Evolutionary conservation across 2,113 vertebrate genomes (phyloP).

Genomic region (Riparia riparia): DNA sequence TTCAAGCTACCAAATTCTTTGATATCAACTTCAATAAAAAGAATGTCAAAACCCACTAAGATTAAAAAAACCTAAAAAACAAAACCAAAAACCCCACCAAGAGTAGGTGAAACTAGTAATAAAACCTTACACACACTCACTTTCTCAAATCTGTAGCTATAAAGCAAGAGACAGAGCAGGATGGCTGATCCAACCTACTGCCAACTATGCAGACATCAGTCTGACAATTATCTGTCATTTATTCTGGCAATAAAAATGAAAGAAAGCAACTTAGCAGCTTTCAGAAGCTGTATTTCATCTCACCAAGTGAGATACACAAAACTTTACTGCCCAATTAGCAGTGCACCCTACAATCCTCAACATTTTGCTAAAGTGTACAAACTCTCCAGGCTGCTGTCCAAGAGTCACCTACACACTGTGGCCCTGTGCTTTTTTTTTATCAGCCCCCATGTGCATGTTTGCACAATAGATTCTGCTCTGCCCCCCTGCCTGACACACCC

Average conservation of each 20-base stretch:
- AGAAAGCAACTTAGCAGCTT: background rate
- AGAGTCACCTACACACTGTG: background rate
- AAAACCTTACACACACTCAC: background rate
- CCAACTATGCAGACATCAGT: background rate
- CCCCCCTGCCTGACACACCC: background rate
- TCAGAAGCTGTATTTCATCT: background rate
- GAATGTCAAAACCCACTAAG: background rate
- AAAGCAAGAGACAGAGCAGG: background rate
- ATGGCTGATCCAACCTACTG: background rate
- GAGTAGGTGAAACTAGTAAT: background rate
- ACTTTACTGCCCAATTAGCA: background rate
- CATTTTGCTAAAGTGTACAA: background rate
- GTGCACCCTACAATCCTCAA: background rate
- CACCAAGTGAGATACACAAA: rapidly evolving
- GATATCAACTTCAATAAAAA: background rate
- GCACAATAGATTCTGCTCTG: background rate
- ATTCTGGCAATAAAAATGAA: background rate
- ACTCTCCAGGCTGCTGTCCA: background rate
- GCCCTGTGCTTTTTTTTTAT: background rate
- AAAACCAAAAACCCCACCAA: background rate
- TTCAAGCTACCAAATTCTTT: background rate
- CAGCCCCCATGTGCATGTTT: background rate
- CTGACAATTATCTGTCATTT: background rate
- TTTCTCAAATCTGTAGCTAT: background rate
- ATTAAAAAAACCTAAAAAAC: background rate